Evolutionary conservation across 2,888 invertebrate genomes (phyloP).

Genomic region (Atethmia centrago): DNA sequence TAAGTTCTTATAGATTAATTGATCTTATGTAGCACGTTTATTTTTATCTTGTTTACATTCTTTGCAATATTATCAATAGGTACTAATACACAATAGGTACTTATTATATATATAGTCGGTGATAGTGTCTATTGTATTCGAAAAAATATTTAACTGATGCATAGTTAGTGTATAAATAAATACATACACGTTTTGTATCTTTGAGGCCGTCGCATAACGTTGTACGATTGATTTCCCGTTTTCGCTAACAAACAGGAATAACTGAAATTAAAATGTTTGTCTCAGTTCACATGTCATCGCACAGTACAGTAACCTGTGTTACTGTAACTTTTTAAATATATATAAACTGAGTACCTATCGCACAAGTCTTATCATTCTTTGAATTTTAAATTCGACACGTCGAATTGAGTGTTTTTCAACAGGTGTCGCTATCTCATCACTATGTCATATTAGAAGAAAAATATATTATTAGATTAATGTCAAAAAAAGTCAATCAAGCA

Average conservation of each 20-base stretch:
- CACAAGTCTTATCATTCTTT: neutral
- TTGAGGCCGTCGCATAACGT: constrained; percentile 7
- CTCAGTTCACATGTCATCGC: neutral
- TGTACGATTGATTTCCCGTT: constrained; percentile 5
- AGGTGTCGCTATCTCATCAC: neutral
- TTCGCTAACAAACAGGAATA: constrained; percentile 5
- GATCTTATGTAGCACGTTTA: neutral
- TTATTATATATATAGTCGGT: neutral
- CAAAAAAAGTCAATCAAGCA: too few species aligned
- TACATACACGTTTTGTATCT: constrained; percentile 14
- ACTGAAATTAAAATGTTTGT: constrained; percentile 36
- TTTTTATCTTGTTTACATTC: constrained; percentile 35
- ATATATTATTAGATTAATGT: too few species aligned
- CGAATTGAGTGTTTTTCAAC: neutral
- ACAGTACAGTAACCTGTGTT: too few species aligned
- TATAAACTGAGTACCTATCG: neutral
- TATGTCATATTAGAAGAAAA: neutral
- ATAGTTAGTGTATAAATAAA: neutral
- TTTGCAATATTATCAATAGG: constrained; percentile 18
- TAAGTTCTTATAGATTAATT: neutral
- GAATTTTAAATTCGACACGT: constrained; percentile 11
- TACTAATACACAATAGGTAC: constrained; percentile 5
- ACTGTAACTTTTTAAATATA: constrained; percentile 22
- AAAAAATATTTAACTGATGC: constrained; percentile 3
- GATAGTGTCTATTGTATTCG: constrained; percentile 5